A percentile compares a stretch with the other conserved stretches of the same genome.
phyloP scores from a whole-genome alignment of 2,113 vertebrate species.

The Salminus brasiliensis region DNA sequence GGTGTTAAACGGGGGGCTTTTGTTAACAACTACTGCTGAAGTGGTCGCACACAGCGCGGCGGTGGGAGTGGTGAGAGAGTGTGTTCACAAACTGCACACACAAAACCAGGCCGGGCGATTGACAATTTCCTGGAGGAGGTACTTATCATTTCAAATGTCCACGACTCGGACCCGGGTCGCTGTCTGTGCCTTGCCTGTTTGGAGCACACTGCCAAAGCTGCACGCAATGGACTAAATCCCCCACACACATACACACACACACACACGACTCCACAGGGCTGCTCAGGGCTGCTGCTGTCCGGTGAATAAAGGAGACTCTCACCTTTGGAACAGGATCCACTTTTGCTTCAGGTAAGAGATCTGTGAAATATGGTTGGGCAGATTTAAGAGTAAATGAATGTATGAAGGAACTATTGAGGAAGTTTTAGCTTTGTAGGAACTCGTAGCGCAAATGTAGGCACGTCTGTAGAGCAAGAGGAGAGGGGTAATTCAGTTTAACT shows the following conservation, averaged over 20 bases:
- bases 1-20: neutral
- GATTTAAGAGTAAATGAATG: neutral
- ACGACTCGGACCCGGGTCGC: slow-evolving; percentile 18
- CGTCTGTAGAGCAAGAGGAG: neutral
- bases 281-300: neutral
- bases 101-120: slow-evolving; percentile 74
- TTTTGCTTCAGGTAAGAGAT: slow-evolving; percentile 13
- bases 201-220: slow-evolving; percentile 4
- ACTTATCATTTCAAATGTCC: slow-evolving; percentile 63
- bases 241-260: neutral
- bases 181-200: slow-evolving; percentile 16
- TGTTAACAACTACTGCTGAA: neutral
- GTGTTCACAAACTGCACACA: slow-evolving; percentile 70
- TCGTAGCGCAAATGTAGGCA: neutral
- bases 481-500: no score
- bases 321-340: neutral
- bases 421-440: neutral
- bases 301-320: neutral
- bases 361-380: neutral
- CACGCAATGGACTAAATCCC: slow-evolving; percentile 62
- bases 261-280: neutral
- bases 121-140: slow-evolving; percentile 88
- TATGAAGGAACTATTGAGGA: neutral
- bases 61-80: slow-evolving; percentile 25
- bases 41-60: neutral